Conservation (phyloP, 2,113 vertebrate species). For the Oncorhynchus keta region DNA sequence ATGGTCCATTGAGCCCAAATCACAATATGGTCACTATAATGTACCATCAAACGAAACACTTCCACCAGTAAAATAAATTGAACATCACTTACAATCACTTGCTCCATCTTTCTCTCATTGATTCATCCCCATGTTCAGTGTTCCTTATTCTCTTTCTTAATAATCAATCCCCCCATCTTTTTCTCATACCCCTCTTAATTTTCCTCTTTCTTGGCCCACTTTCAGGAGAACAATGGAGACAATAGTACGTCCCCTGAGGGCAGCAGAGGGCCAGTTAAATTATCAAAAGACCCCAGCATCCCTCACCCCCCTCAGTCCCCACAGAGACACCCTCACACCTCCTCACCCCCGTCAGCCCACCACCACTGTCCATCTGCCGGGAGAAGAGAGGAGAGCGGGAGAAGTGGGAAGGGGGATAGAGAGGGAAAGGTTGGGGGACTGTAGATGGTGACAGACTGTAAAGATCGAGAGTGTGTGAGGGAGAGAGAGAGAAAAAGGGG, state of each 20-base stretch:
- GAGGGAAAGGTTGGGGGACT: constrained; percentile 17
- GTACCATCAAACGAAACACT: too few relatives aligned
- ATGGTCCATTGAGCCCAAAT: neutral
- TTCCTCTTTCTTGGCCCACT: constrained; percentile 66
- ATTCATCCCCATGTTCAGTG: neutral
- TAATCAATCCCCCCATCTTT: constrained; percentile 17
- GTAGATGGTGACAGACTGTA: constrained; percentile 33
- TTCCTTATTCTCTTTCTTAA: constrained; percentile 28
- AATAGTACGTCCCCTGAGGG: constrained; percentile 62
- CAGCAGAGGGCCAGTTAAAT: constrained; percentile 53
- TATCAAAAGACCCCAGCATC: constrained; percentile 62
- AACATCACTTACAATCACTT: constrained; percentile 8
- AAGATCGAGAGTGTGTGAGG: constrained; percentile 9
- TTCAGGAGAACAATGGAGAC: constrained; percentile 68
- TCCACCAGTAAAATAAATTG: too few relatives aligned
- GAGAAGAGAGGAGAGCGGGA: constrained; percentile 38
- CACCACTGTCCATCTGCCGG: constrained; percentile 70
- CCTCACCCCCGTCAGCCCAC: neutral
- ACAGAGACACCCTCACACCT: constrained; percentile 26
- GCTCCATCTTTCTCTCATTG: constrained; percentile 17
- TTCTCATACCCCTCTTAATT: constrained; percentile 44
- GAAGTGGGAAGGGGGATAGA: constrained; percentile 28
- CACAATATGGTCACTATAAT: neutral
- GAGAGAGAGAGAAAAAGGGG: neutral
- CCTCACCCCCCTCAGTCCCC: constrained; percentile 32